Evolutionary conservation across 2,113 vertebrate genomes (phyloP).

Genomic region (Glaucidium brasilianum): DNA sequence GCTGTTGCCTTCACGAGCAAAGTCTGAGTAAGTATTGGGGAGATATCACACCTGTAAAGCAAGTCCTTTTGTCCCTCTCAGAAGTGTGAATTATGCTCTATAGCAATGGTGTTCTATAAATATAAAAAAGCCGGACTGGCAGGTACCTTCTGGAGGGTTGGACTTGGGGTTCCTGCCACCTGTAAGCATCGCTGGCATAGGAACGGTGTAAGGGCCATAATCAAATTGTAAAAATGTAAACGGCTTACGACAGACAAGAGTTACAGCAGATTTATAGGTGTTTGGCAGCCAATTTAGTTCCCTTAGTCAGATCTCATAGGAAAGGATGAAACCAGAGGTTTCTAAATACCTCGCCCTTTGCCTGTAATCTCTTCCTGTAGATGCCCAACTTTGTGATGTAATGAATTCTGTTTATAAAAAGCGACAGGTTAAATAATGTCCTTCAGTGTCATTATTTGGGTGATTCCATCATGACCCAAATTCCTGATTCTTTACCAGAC

Average conservation of each 20-base stretch:
- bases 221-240: neutral
- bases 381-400: neutral
- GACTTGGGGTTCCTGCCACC: neutral
- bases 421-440: neutral
- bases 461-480: neutral
- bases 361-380: neutral
- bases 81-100: neutral
- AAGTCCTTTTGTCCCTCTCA: neutral
- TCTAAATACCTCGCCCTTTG: neutral
- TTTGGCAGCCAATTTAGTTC: neutral
- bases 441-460: neutral
- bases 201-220: accelerated
- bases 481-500: neutral
- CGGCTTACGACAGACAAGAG: neutral
- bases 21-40: neutral
- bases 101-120: neutral
- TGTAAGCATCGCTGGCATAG: neutral
- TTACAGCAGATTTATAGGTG: neutral
- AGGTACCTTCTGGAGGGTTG: neutral
- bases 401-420: neutral
- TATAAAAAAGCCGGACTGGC: neutral
- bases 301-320: neutral
- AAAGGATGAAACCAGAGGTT: neutral
- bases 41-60: neutral
- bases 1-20: neutral